Conservation (phyloP, 2,888 invertebrate species). For the Pachydiplax longipennis region DNA sequence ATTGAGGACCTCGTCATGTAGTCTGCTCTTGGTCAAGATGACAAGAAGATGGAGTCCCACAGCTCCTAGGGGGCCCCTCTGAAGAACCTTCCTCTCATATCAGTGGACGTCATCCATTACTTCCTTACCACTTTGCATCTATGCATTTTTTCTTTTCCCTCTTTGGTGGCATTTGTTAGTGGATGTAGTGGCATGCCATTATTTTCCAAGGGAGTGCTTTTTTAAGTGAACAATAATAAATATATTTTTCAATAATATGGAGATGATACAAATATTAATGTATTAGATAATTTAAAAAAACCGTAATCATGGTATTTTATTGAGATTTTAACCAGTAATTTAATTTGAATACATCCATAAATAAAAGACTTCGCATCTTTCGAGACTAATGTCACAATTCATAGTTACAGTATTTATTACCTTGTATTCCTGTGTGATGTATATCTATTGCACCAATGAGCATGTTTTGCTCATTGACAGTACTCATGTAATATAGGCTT, state of each 20-base stretch:
- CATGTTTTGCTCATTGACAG: neutral
- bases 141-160: conserved; percentile 38
- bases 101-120: conserved; percentile 23
- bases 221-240: conserved; percentile 37
- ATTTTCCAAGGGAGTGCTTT: conserved; percentile 35
- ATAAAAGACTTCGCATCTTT: neutral
- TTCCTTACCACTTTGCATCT: conserved; percentile 34
- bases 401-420: conserved; percentile 34
- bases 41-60: conserved; percentile 17
- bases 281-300: neutral
- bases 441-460: conserved; percentile 15
- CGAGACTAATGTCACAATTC: neutral
- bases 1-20: neutral
- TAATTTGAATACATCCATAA: neutral
- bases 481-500: conserved; percentile 32
- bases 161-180: conserved; percentile 34
- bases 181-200: conserved; percentile 36
- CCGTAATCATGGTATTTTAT: conserved; percentile 16
- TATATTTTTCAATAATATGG: conserved; percentile 41
- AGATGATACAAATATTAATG: neutral
- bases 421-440: conserved; percentile 18
- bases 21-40: conserved; percentile 4
- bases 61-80: conserved; percentile 3
- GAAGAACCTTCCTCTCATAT: conserved; percentile 35
- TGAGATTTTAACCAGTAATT: conserved; percentile 2